Evolutionary conservation across 2,888 invertebrate genomes (phyloP), one percentile per base, ranked within the genome.

Genomic region (Callyntrura sp.): DNA sequence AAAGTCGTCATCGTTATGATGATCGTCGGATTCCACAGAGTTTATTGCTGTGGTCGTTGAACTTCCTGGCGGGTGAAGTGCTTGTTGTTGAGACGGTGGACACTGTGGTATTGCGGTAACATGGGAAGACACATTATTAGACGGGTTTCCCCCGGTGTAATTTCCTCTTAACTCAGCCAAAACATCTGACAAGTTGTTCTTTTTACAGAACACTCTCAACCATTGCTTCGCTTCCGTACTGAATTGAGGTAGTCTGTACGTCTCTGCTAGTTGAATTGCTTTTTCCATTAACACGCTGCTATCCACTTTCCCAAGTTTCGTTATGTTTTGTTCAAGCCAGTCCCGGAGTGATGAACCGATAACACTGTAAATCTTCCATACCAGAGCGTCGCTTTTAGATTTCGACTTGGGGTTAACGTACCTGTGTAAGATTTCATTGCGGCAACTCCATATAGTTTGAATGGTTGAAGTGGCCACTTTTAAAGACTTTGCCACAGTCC

Each of bases 391-490:
- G 20, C 73, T 91, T 62, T 25, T 62, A 25, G 81, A 6, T 82
- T 91, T 91, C 14, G 79, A 57, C 48, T 85, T 85, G 5, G 91
- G 88, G 9, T 81, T 73, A 14, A 35, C 17, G 28, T 62, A 48
- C 55, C 65, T 84, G 0, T 82, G 73, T 17, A 91, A 43, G 25
- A 91, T 91, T 57, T 88, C 82, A 14, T 70, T 55, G 55, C 88
- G 60, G 35, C 85, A 85, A 57, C 88, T 91, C 91, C 91, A 91
- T 23, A 91, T 91, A 1, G 91, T 91, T 68, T 91, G 91, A 14
- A 91, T 70, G 0, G 91, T 91, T 0, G 91, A 91, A 11, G 85
- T 85, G n/a, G 85, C 73, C 0, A 86, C 82, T 25, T 76, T 48
- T 9, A 91, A 43, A 2, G 88, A 82, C 23, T 82, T 85, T 17